Base-by-base conservation (phyloP, 2,888 invertebrate genomes). In the Sussaba pulchella region DNA sequence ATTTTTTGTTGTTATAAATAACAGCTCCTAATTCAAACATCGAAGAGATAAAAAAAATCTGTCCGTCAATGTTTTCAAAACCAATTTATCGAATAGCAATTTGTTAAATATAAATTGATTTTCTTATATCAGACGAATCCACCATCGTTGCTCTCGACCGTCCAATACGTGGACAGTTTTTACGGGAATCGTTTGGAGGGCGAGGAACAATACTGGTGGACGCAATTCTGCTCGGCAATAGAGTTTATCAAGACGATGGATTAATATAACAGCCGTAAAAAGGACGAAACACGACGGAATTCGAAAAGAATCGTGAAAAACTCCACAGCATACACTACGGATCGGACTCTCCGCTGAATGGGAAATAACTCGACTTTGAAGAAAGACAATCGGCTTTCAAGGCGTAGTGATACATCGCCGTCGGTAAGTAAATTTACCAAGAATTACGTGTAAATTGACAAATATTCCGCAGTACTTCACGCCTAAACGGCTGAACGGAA, bases 161-260 rank as follows among this genome's bases (percentile, higher is more conserved):
- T 99, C 85, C 98, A 99, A 93, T 98, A 98, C 92, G 98, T 99
- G 84, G 97, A 96, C 92, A 98, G 97, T 87, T 98, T 98, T 92
- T 98, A 97, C 89, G 97, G 96, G 74, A 94, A 95, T 84, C 95
- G 96, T 82, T 94, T 99, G 78, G 94, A 94, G 82, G 99, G 99
- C 64, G 98, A 98, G 92, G 97, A 98, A 89, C 96, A 97, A 88
- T 99, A 99, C 93, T 99, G 98, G 96, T 99, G 99, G 99, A 99
- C 98, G 71, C 98, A 99, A 93, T 99, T 99, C 93, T 97, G 97
- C 89, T 96, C 99, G 0, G 98, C 98, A 61, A 97, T 99, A 70
- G 98, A 99, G 93, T 99, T 98, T 93, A 99, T 99, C 90, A 99
- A 99, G 94, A 99, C 98, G 73, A 98, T 99, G 98, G 97, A 97